Base-by-base conservation (phyloP, 2,113 vertebrate species). In the Apteryx owenii region DNA sequence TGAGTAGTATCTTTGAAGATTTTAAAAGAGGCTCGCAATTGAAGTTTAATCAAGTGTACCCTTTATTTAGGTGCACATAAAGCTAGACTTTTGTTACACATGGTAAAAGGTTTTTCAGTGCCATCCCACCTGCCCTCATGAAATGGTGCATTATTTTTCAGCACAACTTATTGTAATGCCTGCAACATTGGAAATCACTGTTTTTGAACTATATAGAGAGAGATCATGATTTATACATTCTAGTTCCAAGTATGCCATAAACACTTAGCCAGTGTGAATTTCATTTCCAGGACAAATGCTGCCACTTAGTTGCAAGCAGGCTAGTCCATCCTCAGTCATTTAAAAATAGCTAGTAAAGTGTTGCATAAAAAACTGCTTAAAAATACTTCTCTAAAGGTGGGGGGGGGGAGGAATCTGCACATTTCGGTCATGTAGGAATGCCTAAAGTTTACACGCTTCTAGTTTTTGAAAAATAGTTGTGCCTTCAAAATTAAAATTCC, bases 191-290 rank as follows among this genome's bases (percentile, higher is more conserved):
- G 69, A 94, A 95, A 91, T 91, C 8, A 93, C 60, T 94, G 56
- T 0, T 58, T 95, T 90, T 93, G 77, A 94, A 88, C 40, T 73
- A 31, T 60, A 77, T 61, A 56, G 44, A 53, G 22, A 93, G 53
- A 64, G 54, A 48, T 42, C 5, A 29, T 80, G 62, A 88, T 90
- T 68, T 94, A 94, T 95, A 81, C 50, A 42, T 18, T 85, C 46
- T 65, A 82, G 85, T 94, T 93, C 53, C 60, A 79, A 36, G 33
- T 79, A 87, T 81, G 94, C 96, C 95, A 95, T 90, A 97, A 97
- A 90, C 88, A 94, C 95, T 91, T 93, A 72, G 97, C 76, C 72
- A 91, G 96, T 54, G 78, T 87, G 72, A 68, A 92, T 90, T 91
- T 94, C 77, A 91, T 95, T 97, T 85, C 82, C 85, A 91, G 77